Base-by-base conservation (phyloP, 1,140 invertebrate species). In the Bombus picipes region DNA sequence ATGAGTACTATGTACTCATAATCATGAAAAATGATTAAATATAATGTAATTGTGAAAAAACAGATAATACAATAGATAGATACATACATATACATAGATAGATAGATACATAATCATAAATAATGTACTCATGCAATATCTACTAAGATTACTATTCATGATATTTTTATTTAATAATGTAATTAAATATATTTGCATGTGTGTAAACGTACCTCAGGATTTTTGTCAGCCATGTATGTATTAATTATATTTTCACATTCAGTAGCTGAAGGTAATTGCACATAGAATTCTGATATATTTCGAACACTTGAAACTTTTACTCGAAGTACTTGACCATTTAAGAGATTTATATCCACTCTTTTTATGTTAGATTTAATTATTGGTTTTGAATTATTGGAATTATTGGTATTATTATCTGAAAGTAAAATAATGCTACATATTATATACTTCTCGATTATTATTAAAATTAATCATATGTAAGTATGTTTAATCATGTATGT, bases 221-320 rank as follows among this genome's bases (percentile, higher is more conserved):
- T 72, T 71, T 90, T 91, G 4, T 89, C 47, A 59, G 87, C 47
- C 94, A 95, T 94, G 43, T 89, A 95, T 22, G 72, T 79, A 41
- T 92, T 80, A 10, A 95, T 86, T 25, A 78, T 77, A 39, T 90
- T 73, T 68, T 94, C 87, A 84, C 90, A 93, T 37, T 87, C 78
- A 47, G 87, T 72, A 9, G 92, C 94, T 34, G 93, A 92, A n/a
- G 92, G 89, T 47, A 96, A 89, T 65, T 95, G 94, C 74, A 96
- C 82, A 78, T 94, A 92, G 87, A 96, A 96, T 71, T 94, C 94
- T 12, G 76, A 81, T 37, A 92, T 84, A n/a, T 83, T 87, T 78
- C 92, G 90, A 28, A 95, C 92, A 86, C 88, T 93, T 32, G 93
- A 93, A 41, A 95, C 89, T 78, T 92, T 93, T 6, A 92, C 93